Evolutionary conservation across 2,113 vertebrate genomes (phyloP), one percentile per base, ranked within the genome.

Genomic region (Falco punctatus): DNA sequence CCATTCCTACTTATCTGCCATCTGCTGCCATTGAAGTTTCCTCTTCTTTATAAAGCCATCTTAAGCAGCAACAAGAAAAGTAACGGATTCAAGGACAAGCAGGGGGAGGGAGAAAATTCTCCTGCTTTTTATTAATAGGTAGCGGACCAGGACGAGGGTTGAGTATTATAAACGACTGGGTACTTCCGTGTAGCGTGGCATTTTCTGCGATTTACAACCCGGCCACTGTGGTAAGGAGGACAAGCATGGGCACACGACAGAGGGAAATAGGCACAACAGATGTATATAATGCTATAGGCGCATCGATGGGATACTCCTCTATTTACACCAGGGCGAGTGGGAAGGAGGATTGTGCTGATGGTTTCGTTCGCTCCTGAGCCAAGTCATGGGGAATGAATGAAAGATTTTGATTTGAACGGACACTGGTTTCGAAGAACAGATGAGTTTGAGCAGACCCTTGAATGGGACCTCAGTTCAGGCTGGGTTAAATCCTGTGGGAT

Each of bases 1-100:
- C 98, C 98, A 98, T 98, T 98, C 98, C 98, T 98, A 98, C 98
- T 98, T 98, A 98, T 97, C 98, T 94, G 97, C 98, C 98, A 98
- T 98, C 98, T 98, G 98, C 98, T 96, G 92, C 96, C 96, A 57
- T 55, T 91, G 89, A 97, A 97, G 97, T 92, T 96, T 91, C 84
- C 96, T 97, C 96, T 97, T 96, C 97, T 97, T 97, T 96, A 94
- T 94, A 96, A 97, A 98, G 96, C 92, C 96, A 26, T 98, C 98
- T 95, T 93, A 54, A 81, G 94, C 88, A 91, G 95, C 92, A 40
- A 57, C 81, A 9, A 93, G 97, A 49, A 82, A 92, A 97, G 86
- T 52, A 86, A 26, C 54, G 52, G 96, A 87, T 85, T 94, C 89
- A 86, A 93, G 74, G 78, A 64, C 51, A 35, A 65, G 71, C 5